Evolutionary conservation across 2,113 vertebrate species (phyloP), one percentile per base, ranked within the genome.

Genomic region (Ardeotis arabs): DNA sequence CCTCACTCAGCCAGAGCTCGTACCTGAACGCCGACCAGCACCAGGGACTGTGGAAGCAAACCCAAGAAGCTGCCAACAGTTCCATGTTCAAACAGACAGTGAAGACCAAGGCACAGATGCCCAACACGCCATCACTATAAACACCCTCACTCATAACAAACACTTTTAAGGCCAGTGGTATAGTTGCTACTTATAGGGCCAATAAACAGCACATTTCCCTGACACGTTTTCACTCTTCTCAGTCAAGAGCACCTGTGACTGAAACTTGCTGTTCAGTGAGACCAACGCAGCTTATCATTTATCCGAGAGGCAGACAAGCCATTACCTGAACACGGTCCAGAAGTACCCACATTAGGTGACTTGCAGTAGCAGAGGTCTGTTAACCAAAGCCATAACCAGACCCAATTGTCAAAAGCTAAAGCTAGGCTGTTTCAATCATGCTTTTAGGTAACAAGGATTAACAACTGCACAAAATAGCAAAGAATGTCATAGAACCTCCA

Each of bases 1-100:
- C n/a, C 28, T 23, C 2, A 3, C 19, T 3, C 0, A 7, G 21
- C 18, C 63, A 23, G 2, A 28, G 8, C 29, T 31, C 15, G 0
- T 0, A 27, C n/a, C 45, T 6, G 7, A 47, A 5, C 1, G 2
- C 24, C 3, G 12, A 47, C 27, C 52, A 35, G 37, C 44, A 14
- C 1, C 3, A 33, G 47, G 21, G 44, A 29, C 45, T 14, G 35
- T 3, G 16, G 14, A 47, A 55, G 24, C 24, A 39, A 53, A 12
- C 8, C 37, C 52, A 45, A 29, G 59, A 25, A 55, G 27, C 31
- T 25, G 24, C 31, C 2, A 1, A 23, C n/a, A 49, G 55, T 31
- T 55, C 11, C 20, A 2, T 6, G 4, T 27, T 77, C 37, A 59
- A 35, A 47, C 24, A n/a, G 28, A 21, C 28, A 2, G 1, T 6